Evolutionary conservation across 2,888 invertebrate species (phyloP).

Genomic region (Corythucha ciliata): DNA sequence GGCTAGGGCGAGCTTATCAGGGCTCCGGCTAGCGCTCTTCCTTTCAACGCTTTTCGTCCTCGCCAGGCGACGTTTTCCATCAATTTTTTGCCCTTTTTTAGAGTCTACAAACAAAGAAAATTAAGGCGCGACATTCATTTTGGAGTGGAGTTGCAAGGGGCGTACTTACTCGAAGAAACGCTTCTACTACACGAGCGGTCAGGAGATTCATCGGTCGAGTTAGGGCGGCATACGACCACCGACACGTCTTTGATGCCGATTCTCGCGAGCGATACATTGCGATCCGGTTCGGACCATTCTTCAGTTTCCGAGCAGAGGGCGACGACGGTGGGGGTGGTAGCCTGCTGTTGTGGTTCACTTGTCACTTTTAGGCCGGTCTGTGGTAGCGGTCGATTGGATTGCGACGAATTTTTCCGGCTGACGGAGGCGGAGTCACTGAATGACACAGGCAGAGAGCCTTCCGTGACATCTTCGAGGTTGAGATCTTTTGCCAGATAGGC

Average conservation of each 20-base stretch:
- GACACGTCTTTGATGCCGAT: slow-evolving; percentile 49
- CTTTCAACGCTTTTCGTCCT: no score
- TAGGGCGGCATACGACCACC: background rate
- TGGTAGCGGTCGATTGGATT: slow-evolving; percentile 10
- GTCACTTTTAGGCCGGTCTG: background rate
- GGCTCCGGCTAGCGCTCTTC: slow-evolving; percentile 10
- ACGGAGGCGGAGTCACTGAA: slow-evolving; percentile 23
- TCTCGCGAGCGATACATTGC: slow-evolving; percentile 67
- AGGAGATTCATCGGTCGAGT: slow-evolving; percentile 14
- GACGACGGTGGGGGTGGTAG: slow-evolving; percentile 30
- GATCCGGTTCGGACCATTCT: slow-evolving; percentile 79
- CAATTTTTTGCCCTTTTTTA: no score
- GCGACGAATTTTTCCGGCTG: slow-evolving; percentile 2
- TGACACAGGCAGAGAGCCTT: slow-evolving; percentile 26
- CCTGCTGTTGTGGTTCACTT: background rate
- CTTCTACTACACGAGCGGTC: slow-evolving; percentile 16
- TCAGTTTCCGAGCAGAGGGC: slow-evolving; percentile 66
- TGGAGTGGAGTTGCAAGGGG: slow-evolving; percentile 3
- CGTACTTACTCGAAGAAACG: background rate
- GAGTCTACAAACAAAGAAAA: no score
- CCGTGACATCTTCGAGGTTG: slow-evolving; percentile 27
- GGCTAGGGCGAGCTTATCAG: slow-evolving; percentile 6
- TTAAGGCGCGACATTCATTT: no score
- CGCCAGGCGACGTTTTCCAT: no score
- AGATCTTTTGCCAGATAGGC: slow-evolving; percentile 17